Evolutionary conservation across 2,888 invertebrate species (phyloP), one percentile per base, ranked within the genome.

Genomic region (Tiliacea aurago): DNA sequence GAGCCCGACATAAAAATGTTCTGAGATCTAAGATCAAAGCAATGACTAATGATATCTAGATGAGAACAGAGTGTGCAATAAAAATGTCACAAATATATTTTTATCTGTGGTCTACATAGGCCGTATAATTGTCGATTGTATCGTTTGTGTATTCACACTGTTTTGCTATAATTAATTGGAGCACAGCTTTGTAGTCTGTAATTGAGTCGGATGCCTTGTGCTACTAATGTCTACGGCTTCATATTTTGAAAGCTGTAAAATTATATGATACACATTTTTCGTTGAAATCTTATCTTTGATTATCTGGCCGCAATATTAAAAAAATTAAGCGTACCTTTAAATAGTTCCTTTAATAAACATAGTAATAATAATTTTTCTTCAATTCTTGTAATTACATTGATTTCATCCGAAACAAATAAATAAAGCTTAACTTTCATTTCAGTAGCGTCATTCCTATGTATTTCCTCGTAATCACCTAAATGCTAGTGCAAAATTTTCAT

Each of bases 11-110:
- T 92, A 93, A 94, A 94, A 95, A 94, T 92, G 91, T 92, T 93
- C 86, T 86, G 87, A 92, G 91, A 95, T 94, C 92, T 90, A 94
- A 95, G 94, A 94, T 95, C 95, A 95, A 96, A 96, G 94, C 87
- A 77, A 91, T 93, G 93, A 95, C 90, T 93, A 93, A 95, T 94
- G 93, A 91, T 91, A 94, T 94, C 93, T 92, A 93, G 93, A 94
- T 94, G 93, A 94, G 93, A 95, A 93, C 93, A 90, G 92, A 92
- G 92, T 92, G 90, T 88, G 93, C 92, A 93, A 95, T 95, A 95
- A 95, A 96, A 94, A 89, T 94, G 95, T 94, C 94, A 91, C 89
- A 87, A 90, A 90, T 90, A 90, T 81, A 87, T 91, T 94, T 92
- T 93, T 93, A 93, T 92, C 89, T 88, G 86, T 85, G 80, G 85